Conservation (phyloP, 2,113 vertebrate genomes). For the Rallus limicola region DNA sequence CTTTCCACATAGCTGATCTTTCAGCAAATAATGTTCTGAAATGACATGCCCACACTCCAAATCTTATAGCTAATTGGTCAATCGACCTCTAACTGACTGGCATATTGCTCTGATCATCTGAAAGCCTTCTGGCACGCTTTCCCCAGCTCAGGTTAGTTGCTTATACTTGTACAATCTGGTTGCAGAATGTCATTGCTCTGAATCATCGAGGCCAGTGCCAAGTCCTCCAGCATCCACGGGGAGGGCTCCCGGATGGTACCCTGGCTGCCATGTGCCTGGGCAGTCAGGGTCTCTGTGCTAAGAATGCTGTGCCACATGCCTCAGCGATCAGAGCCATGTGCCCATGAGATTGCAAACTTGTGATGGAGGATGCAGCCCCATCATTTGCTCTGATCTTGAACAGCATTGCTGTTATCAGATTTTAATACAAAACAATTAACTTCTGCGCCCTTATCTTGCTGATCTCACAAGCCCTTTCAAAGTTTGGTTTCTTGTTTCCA, state of each 20-base stretch:
- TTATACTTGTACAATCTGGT: conserved; percentile 41
- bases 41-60: neutral
- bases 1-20: conserved; percentile 40
- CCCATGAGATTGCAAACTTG: fast-evolving
- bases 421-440: conserved; percentile 51
- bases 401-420: neutral
- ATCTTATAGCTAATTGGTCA: conserved; percentile 53
- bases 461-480: conserved; percentile 54
- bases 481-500: conserved; percentile 1
- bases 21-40: conserved; percentile 7
- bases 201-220: neutral
- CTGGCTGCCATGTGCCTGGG: neutral
- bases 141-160: conserved; percentile 7
- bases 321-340: fast-evolving
- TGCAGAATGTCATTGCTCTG: conserved; percentile 50
- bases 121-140: neutral
- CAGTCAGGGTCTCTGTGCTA: neutral
- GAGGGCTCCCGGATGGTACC: neutral
- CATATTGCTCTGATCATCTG: conserved; percentile 53
- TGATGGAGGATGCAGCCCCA: fast-evolving
- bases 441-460: neutral
- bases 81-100: conserved; percentile 47
- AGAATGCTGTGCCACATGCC: neutral
- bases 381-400: neutral
- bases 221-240: neutral